These are phyloP conservation scores for Vipera latastei DNA, from an alignment of 2,797 vertebrate genomes.

Conservation along the genomic window DNA sequence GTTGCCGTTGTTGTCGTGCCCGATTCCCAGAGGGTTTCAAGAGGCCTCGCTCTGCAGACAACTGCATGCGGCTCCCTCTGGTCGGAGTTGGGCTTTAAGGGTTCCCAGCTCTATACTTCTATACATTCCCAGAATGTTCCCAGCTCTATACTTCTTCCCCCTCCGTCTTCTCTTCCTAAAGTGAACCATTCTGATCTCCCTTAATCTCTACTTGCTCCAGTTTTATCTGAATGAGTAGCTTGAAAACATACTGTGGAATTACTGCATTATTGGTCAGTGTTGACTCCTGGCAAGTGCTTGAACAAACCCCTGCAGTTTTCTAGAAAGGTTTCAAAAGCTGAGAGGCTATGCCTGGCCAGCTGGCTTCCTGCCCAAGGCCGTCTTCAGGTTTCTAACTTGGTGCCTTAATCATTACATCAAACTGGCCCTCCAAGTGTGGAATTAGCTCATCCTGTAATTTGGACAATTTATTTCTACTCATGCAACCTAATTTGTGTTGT, in stretches of 20 bases:
- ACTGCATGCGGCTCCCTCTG: neutral
- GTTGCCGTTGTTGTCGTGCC: neutral
- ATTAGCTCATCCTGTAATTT: neutral
- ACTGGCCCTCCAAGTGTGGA: neutral
- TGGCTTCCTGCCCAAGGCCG: neutral
- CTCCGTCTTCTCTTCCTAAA: neutral
- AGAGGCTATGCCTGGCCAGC: neutral
- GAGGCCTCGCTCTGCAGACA: neutral
- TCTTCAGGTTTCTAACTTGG: neutral
- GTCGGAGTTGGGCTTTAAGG: neutral
- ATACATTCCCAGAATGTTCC: neutral
- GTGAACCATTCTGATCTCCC: neutral
- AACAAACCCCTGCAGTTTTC: neutral
- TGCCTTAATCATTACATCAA: neutral
- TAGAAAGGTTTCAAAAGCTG: neutral
- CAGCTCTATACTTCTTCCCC: no score
- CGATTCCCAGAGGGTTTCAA: neutral
- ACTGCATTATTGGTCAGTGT: neutral
- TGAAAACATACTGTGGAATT: neutral
- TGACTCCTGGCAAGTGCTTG: neutral
- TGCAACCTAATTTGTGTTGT: neutral
- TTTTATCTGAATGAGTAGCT: neutral
- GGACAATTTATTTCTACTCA: neutral
- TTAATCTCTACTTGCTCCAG: neutral
- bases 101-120: no score